These are phyloP conservation scores for Thalassophryne amazonica DNA, from an alignment of 2,797 vertebrate genomes.

Conservation along the genomic window DNA sequence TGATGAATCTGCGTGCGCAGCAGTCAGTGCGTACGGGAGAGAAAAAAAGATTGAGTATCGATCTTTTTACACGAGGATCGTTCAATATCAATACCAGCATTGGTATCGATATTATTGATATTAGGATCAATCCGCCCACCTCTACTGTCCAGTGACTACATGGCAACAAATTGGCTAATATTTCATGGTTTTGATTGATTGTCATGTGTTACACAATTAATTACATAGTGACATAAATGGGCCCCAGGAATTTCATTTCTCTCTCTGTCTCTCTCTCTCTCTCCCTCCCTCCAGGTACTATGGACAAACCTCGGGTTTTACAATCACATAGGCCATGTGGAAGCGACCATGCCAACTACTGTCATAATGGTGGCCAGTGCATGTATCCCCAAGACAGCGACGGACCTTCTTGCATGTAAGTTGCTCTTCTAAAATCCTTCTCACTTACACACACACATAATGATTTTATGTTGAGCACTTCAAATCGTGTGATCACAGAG, in stretches of 20 bases:
- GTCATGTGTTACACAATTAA: neutral
- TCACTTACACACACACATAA: neutral
- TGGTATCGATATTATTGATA: no score
- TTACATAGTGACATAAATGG: neutral
- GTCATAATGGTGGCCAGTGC: slow-evolving; percentile 66
- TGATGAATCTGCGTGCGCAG: no score
- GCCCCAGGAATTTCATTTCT: neutral
- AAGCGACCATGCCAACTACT: slow-evolving; percentile 42
- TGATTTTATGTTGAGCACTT: no score
- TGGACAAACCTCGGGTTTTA: slow-evolving; percentile 20
- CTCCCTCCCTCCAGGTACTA: slow-evolving; percentile 31
- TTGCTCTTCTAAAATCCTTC: no score
- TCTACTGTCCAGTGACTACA: no score
- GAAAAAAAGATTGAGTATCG: no score
- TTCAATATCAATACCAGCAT: no score
- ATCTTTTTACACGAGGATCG: no score
- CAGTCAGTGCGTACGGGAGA: no score
- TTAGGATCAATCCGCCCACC: no score
- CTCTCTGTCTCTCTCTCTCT: neutral
- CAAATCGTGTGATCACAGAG: neutral
- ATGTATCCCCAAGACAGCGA: slow-evolving; percentile 58
- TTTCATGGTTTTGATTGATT: neutral
- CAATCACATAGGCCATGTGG: slow-evolving; percentile 39
- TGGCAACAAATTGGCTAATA: neutral
- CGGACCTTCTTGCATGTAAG: slow-evolving; percentile 67